phyloP scores from a whole-genome alignment of 92 coral and sea anemone species.

The Meandrina meandrites region DNA sequence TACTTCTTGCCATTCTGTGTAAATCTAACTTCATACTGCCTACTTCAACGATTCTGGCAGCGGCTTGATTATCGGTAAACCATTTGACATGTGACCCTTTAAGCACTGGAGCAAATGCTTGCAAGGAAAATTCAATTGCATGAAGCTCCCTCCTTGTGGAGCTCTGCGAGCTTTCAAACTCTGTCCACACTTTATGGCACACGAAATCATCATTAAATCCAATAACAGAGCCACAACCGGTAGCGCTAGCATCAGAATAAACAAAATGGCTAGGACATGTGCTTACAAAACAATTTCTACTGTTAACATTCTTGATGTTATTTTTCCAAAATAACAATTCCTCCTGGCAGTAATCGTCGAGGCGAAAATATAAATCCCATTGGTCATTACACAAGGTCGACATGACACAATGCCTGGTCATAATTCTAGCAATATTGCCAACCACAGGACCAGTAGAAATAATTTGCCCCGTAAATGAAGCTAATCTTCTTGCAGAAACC shows the following conservation, averaged over 20 bases:
- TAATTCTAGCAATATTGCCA: conserved; percentile 49
- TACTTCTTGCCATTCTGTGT: conserved; percentile 28
- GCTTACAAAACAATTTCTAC: conserved; percentile 1
- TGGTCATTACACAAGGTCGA: conserved; percentile 42
- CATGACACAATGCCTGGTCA: conserved; percentile 60
- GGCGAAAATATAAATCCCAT: conserved; percentile 39
- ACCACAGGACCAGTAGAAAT: conserved; percentile 52
- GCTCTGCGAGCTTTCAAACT: conserved; percentile 10
- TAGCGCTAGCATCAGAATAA: conserved; percentile 39
- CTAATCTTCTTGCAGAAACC: conserved; percentile 41
- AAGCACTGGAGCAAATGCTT: conserved; percentile 40
- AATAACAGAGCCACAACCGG: conserved; percentile 26
- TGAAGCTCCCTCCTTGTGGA: conserved; percentile 48
- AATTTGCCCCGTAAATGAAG: conserved; percentile 53
- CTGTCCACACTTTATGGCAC: conserved; percentile 44
- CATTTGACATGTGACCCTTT: conserved; percentile 40
- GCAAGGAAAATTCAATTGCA: conserved; percentile 34
- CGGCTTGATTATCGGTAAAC: conserved; percentile 60
- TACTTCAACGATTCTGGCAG: conserved; percentile 51
- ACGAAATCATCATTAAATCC: conserved; percentile 8
- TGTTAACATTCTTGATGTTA: conserved; percentile 32
- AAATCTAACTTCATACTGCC: conserved; percentile 60
- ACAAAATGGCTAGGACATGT: conserved; percentile 16
- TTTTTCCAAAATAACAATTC: conserved; percentile 52
- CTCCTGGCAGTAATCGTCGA: conserved; percentile 51